A percentile compares a stretch with the other conserved stretches of the same genome.
phyloP scores from a whole-genome alignment of 2,888 invertebrate species.

The Anagyrus pseudococci region DNA sequence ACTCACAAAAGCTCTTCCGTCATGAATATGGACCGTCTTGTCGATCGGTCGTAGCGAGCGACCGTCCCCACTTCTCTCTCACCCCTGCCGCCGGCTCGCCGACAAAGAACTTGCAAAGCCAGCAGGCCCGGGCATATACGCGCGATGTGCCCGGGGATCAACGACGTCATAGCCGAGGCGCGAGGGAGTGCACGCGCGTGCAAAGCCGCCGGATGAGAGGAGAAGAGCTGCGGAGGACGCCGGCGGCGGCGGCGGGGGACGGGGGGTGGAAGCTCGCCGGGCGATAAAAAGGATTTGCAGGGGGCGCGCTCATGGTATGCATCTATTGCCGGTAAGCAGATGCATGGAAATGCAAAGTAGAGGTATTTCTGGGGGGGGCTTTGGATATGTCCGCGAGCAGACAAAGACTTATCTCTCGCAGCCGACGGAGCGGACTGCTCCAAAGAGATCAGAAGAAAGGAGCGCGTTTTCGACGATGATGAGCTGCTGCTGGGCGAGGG shows the following conservation, averaged over 20 bases:
- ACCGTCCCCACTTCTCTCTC: too few relatives aligned
- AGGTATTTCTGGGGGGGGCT: too few relatives aligned
- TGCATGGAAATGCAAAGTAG: too few relatives aligned
- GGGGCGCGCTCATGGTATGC: background rate
- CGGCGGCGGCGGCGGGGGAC: background rate
- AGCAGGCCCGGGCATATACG: too few relatives aligned
- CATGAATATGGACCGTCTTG: constrained; percentile 31
- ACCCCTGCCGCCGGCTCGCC: background rate
- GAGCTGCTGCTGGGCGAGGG: too few relatives aligned
- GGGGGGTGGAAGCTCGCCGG: background rate
- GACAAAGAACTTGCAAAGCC: constrained; percentile 34
- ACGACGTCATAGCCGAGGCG: too few relatives aligned
- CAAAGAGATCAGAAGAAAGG: too few relatives aligned
- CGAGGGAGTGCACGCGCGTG: too few relatives aligned
- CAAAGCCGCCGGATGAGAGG: background rate
- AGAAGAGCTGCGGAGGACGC: background rate
- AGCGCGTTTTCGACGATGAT: too few relatives aligned
- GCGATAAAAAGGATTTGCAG: constrained; percentile 19
- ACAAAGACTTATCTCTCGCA: too few relatives aligned
- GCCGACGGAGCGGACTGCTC: too few relatives aligned
- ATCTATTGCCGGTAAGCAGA: constrained; percentile 4
- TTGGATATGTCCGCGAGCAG: too few relatives aligned
- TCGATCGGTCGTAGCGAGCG: constrained; percentile 11
- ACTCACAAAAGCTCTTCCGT: background rate
- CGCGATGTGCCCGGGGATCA: constrained; percentile 8